A percentile compares a stretch with the other conserved stretches of the same genome.
phyloP scores from a whole-genome alignment of 2,888 invertebrate species.

The Euphydryas editha region DNA sequence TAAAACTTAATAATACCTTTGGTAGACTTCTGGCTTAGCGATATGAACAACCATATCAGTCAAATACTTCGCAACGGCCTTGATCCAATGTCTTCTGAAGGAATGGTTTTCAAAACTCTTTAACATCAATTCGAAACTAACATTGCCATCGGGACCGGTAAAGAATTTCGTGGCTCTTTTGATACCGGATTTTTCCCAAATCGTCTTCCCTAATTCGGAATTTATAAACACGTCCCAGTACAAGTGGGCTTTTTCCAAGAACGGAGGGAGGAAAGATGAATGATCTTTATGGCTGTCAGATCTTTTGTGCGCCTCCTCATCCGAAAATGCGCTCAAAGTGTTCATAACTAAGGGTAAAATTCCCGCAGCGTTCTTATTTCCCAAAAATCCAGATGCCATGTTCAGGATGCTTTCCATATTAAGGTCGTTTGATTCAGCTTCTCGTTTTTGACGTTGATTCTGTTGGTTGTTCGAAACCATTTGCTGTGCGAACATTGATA shows the following conservation, averaged over 20 bases:
- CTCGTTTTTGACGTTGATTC: conserved; percentile 55
- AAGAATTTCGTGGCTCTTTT: conserved; percentile 87
- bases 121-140: conserved; percentile 89
- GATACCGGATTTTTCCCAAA: conserved; percentile 89
- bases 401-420: conserved; percentile 81
- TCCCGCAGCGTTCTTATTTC: conserved; percentile 69
- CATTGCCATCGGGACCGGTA: conserved; percentile 86
- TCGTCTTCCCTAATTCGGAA: conserved; percentile 89
- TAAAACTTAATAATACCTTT: conserved; percentile 84
- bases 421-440: conserved; percentile 65
- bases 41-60: conserved; percentile 89
- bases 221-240: conserved; percentile 91
- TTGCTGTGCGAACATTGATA: conserved; percentile 75
- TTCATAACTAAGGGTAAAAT: conserved; percentile 88
- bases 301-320: conserved; percentile 84
- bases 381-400: conserved; percentile 82
- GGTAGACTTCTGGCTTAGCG: conserved; percentile 89
- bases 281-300: conserved; percentile 87
- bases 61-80: conserved; percentile 88
- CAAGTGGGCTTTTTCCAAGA: conserved; percentile 85
- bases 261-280: conserved; percentile 88
- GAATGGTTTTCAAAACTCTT: conserved; percentile 91
- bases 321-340: conserved; percentile 84
- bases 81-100: conserved; percentile 92
- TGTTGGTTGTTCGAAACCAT: conserved; percentile 56